phyloP scores from a whole-genome alignment of 2,888 invertebrate species.

The Caenorhabditis wallacei region DNA sequence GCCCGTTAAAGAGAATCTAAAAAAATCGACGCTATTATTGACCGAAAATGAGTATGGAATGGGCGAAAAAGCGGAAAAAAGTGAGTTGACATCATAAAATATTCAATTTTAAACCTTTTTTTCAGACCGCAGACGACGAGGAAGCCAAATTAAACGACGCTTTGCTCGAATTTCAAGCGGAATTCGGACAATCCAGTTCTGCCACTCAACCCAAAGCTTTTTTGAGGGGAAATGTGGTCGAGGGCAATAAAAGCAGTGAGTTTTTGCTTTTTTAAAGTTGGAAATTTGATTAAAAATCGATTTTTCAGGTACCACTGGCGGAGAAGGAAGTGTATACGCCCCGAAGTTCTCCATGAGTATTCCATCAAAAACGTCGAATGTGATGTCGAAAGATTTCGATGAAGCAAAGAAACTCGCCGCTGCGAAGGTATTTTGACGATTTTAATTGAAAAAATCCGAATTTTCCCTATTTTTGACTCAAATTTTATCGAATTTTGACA shows the following conservation, averaged over 20 bases:
- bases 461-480: too few relatives aligned
- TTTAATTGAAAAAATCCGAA: background rate
- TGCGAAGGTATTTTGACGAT: slow-evolving; percentile 69
- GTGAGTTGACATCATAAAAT: slow-evolving; percentile 11
- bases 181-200: slow-evolving; percentile 57
- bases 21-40: background rate
- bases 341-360: slow-evolving; percentile 62
- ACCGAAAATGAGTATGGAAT: slow-evolving; percentile 57
- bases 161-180: slow-evolving; percentile 61
- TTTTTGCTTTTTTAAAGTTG: background rate
- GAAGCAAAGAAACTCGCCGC: slow-evolving; percentile 79
- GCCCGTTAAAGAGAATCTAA: background rate
- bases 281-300: slow-evolving; percentile 5
- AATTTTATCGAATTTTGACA: too few relatives aligned
- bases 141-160: slow-evolving; percentile 66
- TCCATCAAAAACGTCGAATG: slow-evolving; percentile 48
- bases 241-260: slow-evolving; percentile 75
- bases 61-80: slow-evolving; percentile 62
- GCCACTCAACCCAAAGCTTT: slow-evolving; percentile 88
- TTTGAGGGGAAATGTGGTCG: slow-evolving; percentile 97
- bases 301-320: slow-evolving; percentile 37
- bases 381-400: slow-evolving; percentile 71
- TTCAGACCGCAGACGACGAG: slow-evolving; percentile 54
- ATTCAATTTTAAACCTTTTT: background rate
- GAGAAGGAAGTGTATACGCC: slow-evolving; percentile 55